Evolutionary conservation across 2,888 invertebrate species (phyloP).

Genomic region (Cataglyphis livida): DNA sequence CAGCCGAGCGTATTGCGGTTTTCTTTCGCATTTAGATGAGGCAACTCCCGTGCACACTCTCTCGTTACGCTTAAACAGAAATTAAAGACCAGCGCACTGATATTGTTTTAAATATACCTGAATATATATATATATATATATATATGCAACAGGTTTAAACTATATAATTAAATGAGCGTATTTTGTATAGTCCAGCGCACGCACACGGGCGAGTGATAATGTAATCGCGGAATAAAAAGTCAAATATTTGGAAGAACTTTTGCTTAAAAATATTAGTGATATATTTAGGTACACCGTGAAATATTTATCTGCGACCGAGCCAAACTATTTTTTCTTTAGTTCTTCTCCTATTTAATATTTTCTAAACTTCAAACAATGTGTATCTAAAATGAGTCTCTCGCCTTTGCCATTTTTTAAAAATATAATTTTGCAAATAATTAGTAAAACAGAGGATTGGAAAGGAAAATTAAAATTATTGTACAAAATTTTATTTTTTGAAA

Average conservation of each 20-base stretch:
- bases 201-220: slow-evolving; percentile 30
- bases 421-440: neutral
- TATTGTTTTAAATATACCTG: slow-evolving; percentile 74
- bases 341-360: slow-evolving; percentile 9
- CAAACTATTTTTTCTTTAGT: neutral
- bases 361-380: neutral
- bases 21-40: slow-evolving; percentile 69
- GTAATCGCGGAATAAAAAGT: slow-evolving; percentile 36
- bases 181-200: slow-evolving; percentile 50
- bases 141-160: slow-evolving; percentile 73
- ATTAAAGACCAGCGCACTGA: slow-evolving; percentile 67
- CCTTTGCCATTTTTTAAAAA: slow-evolving; percentile 9
- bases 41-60: slow-evolving; percentile 57
- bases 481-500: neutral
- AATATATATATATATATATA: slow-evolving; percentile 61
- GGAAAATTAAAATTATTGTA: neutral
- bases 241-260: neutral
- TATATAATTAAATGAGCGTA: slow-evolving; percentile 66
- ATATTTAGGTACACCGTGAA: slow-evolving; percentile 15
- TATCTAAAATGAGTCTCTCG: neutral
- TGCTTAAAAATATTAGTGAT: neutral
- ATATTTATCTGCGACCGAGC: slow-evolving; percentile 23
- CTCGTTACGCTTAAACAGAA: slow-evolving; percentile 46
- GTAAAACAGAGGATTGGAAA: neutral
- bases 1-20: slow-evolving; percentile 51